These are phyloP conservation scores for rat (Rattus norvegicus) DNA, from an alignment of 2,113 vertebrate species.

Conservation along the genomic window DNA sequence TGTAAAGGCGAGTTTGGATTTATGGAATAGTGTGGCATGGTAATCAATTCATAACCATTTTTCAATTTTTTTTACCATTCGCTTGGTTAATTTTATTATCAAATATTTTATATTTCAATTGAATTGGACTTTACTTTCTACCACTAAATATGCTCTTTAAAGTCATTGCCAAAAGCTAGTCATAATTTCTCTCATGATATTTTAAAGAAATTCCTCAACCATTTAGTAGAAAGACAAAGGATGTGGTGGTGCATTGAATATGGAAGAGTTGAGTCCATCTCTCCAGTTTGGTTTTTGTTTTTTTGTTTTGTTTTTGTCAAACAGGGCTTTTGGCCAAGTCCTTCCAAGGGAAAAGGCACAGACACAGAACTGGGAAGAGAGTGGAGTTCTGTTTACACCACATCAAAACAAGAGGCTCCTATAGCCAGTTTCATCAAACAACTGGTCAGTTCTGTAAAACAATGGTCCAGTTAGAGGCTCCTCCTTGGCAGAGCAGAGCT, in stretches of 20 bases:
- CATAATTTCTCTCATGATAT: background rate
- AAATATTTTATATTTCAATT: conserved; percentile 19
- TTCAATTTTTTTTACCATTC: background rate
- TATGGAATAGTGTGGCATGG: background rate
- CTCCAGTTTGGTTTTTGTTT: background rate
- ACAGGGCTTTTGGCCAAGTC: background rate
- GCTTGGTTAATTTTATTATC: background rate
- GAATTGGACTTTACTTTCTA: background rate
- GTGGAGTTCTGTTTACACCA: background rate
- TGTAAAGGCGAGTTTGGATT: background rate
- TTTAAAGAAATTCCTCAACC: background rate
- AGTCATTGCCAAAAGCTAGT: background rate
- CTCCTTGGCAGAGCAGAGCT: background rate
- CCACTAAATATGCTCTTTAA: background rate
- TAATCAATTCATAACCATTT: background rate
- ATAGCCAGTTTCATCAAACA: conserved; percentile 59
- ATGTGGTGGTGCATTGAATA: background rate
- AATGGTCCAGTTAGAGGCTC: conserved; percentile 27
- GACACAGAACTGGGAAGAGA: conserved; percentile 45
- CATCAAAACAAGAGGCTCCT: conserved; percentile 55
- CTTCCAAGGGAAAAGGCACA: conserved; percentile 41
- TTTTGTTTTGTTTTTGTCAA: background rate
- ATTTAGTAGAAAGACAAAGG: background rate
- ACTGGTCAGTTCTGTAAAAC: conserved; percentile 35
- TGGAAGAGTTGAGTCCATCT: background rate